Percentiles rank a stretch among this genome's conserved stretches.
phyloP scores from a whole-genome alignment of 2,113 vertebrate genomes.

The Suncus etruscus region DNA sequence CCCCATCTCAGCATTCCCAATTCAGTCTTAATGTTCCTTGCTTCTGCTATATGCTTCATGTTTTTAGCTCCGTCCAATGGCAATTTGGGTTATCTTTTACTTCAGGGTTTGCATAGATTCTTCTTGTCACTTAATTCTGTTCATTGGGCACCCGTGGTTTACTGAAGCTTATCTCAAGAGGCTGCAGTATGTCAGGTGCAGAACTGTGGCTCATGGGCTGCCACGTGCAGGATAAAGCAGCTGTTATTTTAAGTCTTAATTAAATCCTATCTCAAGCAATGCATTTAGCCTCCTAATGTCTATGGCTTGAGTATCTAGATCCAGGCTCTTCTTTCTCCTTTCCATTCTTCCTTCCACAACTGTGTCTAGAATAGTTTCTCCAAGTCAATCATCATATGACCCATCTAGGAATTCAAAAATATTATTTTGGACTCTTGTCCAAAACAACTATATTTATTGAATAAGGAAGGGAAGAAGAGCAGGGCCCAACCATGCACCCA shows the following conservation, averaged over 20 bases:
- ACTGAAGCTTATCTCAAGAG: conserved; percentile 21
- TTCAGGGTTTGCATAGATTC: not conserved
- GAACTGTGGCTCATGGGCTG: conserved; percentile 1
- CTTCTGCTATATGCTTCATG: not conserved
- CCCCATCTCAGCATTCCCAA: not conserved
- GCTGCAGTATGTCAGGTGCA: not conserved
- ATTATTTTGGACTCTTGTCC: not conserved
- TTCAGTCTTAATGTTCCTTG: not conserved
- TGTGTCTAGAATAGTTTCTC: not conserved
- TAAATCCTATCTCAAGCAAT: conserved; percentile 74
- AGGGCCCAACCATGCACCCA: too few species aligned
- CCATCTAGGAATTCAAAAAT: not conserved
- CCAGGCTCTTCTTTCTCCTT: not conserved
- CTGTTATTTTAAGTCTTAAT: conserved; percentile 73
- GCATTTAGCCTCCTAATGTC: not conserved
- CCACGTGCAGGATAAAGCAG: conserved; percentile 31
- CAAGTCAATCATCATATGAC: accelerated
- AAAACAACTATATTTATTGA: not conserved
- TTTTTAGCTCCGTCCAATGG: not conserved
- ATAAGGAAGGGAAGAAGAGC: not conserved
- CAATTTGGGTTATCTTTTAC: not conserved
- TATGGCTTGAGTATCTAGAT: not conserved
- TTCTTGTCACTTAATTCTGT: not conserved
- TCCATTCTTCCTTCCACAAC: not conserved
- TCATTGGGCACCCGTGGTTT: not conserved